Evolutionary conservation across 2,797 vertebrate species (phyloP).

Genomic region (Gallinago stenura): DNA sequence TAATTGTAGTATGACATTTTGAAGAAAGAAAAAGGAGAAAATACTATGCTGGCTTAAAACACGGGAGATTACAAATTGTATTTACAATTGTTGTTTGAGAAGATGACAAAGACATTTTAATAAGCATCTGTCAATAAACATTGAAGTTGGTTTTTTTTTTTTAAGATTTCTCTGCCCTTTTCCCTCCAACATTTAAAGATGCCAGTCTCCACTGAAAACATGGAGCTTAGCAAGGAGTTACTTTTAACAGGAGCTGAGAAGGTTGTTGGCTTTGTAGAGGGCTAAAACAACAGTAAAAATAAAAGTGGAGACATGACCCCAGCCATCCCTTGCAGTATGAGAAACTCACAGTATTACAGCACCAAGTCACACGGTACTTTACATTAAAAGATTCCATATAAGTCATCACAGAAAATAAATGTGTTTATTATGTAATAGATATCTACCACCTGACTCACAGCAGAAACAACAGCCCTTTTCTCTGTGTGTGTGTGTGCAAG

Average conservation of each 20-base stretch:
- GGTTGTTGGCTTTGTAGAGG: not conserved
- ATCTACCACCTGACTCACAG: not conserved
- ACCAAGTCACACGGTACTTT: not conserved
- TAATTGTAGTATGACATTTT: not conserved
- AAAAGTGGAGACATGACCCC: not conserved
- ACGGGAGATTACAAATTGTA: not conserved
- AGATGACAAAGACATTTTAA: not conserved
- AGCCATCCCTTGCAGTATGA: not conserved
- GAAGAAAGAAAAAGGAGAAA: not conserved
- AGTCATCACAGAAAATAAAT: not conserved
- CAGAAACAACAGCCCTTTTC: not conserved
- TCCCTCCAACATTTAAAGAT: not conserved
- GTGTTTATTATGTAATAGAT: not conserved
- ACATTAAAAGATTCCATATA: not conserved
- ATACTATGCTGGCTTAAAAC: not conserved
- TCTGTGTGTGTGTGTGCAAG: no score
- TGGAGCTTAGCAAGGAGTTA: not conserved
- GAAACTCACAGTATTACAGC: not conserved
- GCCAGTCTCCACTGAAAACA: not conserved
- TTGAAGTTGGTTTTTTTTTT: not conserved
- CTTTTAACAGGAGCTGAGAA: conserved; percentile 7
- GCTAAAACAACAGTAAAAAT: not conserved
- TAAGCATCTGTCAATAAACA: conserved; percentile 18
- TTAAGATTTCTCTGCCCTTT: not conserved
- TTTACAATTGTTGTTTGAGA: not conserved